A percentile compares a stretch with the other conserved stretches of the same genome.
Evolutionary conservation across 1,140 invertebrate genomes (phyloP).

Genomic region (Mya arenaria): DNA sequence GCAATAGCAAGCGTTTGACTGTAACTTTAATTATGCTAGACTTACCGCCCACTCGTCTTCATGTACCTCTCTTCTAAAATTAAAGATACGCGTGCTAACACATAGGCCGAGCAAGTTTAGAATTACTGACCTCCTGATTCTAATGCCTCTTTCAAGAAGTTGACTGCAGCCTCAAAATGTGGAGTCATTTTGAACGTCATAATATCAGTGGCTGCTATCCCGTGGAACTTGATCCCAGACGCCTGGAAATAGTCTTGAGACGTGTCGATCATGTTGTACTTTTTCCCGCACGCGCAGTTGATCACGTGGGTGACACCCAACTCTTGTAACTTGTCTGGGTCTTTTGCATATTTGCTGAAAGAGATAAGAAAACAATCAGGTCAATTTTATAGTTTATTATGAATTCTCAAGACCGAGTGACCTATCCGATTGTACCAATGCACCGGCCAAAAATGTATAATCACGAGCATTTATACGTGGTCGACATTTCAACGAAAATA

Average conservation of each 20-base stretch:
- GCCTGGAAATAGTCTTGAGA: conserved; percentile 85
- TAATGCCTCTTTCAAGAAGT: conserved; percentile 91
- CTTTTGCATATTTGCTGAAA: conserved; percentile 79
- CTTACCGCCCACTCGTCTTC: too few species aligned
- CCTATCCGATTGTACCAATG: conserved; percentile 1
- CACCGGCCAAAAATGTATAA: background rate
- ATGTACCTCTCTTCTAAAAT: too few species aligned
- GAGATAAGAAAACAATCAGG: conserved; percentile 15
- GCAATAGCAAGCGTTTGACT: too few species aligned
- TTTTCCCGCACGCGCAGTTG: conserved; percentile 79
- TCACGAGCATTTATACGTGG: background rate
- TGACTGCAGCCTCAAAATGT: conserved; percentile 89
- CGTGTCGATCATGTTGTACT: conserved; percentile 79
- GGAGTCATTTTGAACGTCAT: conserved; percentile 88
- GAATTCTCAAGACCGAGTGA: too few species aligned
- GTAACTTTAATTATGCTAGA: too few species aligned
- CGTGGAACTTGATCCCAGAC: conserved; percentile 88
- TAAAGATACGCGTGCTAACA: too few species aligned
- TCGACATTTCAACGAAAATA: background rate
- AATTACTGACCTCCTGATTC: conserved; percentile 79
- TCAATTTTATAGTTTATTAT: too few species aligned
- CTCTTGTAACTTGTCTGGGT: conserved; percentile 72
- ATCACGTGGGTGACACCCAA: conserved; percentile 81
- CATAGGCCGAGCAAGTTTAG: too few species aligned
- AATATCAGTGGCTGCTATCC: conserved; percentile 89